A percentile compares a stretch with the other conserved stretches of the same genome.
These are phyloP conservation scores for Aculops lycopersici DNA, from an alignment of 1,140 invertebrate genomes.

Conservation along the genomic window DNA sequence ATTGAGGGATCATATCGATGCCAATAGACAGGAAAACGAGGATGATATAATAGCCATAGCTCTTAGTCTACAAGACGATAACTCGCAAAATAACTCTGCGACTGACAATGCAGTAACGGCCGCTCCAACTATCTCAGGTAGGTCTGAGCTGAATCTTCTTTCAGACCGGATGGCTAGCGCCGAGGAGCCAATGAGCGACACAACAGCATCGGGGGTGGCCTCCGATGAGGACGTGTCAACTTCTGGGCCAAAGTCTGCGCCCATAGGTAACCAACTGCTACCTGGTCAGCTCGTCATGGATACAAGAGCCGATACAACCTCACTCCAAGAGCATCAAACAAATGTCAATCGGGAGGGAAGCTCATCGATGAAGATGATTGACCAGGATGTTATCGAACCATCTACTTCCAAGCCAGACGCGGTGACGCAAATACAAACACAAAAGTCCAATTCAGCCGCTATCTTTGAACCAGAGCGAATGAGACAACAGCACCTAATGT, in stretches of 20 bases:
- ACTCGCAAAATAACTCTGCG: too few relatives aligned
- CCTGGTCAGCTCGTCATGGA: too few relatives aligned
- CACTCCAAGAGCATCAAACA: constrained; percentile 21
- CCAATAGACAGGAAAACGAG: too few relatives aligned
- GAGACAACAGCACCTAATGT: constrained; percentile 21
- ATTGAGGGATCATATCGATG: too few relatives aligned
- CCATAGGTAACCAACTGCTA: too few relatives aligned
- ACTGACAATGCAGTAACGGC: too few relatives aligned
- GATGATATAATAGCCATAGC: too few relatives aligned
- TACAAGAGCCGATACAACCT: constrained; percentile 36
- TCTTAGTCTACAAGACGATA: too few relatives aligned
- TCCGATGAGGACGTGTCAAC: constrained; percentile 81
- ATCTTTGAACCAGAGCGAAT: background rate
- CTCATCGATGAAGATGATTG: constrained; percentile 56
- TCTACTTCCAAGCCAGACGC: constrained; percentile 11
- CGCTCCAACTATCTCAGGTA: too few relatives aligned
- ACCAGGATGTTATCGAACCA: constrained; percentile 32
- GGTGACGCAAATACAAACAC: background rate
- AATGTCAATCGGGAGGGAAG: constrained; percentile 46
- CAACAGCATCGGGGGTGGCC: constrained; percentile 42
- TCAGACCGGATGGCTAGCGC: too few relatives aligned
- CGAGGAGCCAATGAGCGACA: too few relatives aligned
- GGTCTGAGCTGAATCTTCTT: too few relatives aligned
- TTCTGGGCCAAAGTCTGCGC: constrained; percentile 63
- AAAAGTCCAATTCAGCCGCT: background rate